phyloP scores from a whole-genome alignment of 2,113 vertebrate genomes.

The Sminthopsis crassicaudata region DNA sequence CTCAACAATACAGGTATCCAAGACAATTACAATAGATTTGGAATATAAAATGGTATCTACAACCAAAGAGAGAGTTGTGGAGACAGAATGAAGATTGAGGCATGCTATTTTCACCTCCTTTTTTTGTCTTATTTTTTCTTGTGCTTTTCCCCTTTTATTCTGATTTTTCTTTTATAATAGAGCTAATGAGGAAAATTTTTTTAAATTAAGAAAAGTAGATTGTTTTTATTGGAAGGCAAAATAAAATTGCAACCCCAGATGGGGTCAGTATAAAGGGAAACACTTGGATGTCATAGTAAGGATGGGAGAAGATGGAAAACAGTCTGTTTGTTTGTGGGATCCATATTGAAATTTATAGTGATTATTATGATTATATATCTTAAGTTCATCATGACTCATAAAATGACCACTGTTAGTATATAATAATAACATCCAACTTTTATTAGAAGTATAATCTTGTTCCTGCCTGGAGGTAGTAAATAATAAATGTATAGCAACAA shows the following conservation, averaged over 20 bases:
- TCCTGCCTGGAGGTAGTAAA: background rate
- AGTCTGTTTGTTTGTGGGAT: background rate
- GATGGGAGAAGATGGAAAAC: background rate
- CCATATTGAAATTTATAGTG: background rate
- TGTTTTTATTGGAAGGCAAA: background rate
- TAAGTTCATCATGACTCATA: background rate
- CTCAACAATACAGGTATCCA: too few species aligned
- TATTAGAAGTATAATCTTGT: background rate
- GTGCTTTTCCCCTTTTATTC: too few species aligned
- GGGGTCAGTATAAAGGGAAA: background rate
- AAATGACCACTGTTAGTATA: background rate
- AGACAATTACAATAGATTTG: too few species aligned
- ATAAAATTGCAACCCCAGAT: background rate
- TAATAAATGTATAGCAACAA: background rate
- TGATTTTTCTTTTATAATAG: too few species aligned
- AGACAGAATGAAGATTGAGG: too few species aligned
- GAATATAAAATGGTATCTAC: too few species aligned
- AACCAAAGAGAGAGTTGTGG: too few species aligned
- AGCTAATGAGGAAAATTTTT: too few species aligned
- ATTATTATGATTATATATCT: background rate
- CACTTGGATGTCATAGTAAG: background rate
- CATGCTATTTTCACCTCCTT: too few species aligned
- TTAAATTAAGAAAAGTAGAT: background rate
- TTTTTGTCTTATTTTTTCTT: too few species aligned
- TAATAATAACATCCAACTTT: background rate